These are phyloP conservation scores for Polydrusus pterygomalis DNA, from an alignment of 2,888 invertebrate species.

Conservation along the genomic window DNA sequence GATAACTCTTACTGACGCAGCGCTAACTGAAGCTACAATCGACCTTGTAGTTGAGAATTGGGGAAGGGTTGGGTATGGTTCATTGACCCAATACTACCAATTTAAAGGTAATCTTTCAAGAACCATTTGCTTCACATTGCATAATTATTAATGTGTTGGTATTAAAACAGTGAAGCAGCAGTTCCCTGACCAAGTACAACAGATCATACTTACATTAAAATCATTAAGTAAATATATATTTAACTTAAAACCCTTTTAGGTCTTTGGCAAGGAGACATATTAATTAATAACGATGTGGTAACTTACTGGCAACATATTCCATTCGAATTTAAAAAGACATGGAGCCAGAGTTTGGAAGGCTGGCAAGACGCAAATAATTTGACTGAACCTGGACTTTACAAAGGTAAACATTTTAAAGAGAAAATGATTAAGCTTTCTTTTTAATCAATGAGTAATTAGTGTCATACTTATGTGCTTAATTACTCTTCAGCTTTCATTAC, in stretches of 20 bases:
- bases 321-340: slow-evolving; percentile 72
- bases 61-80: slow-evolving; percentile 81
- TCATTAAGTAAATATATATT: too few species aligned
- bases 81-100: slow-evolving; percentile 69
- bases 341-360: slow-evolving; percentile 65
- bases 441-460: neutral
- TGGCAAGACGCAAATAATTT: slow-evolving; percentile 63
- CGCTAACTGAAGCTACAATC: slow-evolving; percentile 65
- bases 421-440: too few species aligned
- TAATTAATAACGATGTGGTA: slow-evolving; percentile 69
- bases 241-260: too few species aligned
- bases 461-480: slow-evolving; percentile 45
- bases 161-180: too few species aligned
- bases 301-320: slow-evolving; percentile 72
- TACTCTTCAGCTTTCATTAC: slow-evolving; percentile 60
- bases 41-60: slow-evolving; percentile 82
- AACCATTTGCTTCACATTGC: too few species aligned
- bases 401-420: slow-evolving; percentile 62
- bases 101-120: slow-evolving; percentile 64
- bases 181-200: too few species aligned
- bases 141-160: too few species aligned
- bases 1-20: slow-evolving; percentile 60
- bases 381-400: slow-evolving; percentile 76
- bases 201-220: too few species aligned
- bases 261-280: slow-evolving; percentile 71